These are phyloP conservation scores for Procambarus virginalis DNA, from an alignment of 1,140 invertebrate genomes.

Conservation along the genomic window DNA sequence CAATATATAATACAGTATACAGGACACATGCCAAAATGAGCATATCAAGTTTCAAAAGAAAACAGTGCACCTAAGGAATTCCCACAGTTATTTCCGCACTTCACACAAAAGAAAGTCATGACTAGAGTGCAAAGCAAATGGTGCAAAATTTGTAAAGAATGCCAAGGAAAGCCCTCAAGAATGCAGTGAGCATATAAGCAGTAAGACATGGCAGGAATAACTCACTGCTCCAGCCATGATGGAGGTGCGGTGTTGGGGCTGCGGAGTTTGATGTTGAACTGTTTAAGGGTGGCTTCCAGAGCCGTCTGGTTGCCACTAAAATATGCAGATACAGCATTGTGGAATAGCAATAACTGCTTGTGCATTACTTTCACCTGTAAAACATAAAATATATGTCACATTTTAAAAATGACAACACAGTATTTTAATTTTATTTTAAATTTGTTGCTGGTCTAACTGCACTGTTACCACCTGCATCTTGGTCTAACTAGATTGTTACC, in stretches of 20 bases:
- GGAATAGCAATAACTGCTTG: slow-evolving; percentile 94
- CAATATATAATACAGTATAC: no score
- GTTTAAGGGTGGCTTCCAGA: slow-evolving; percentile 94
- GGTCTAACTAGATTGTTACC: no score
- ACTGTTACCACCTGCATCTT: no score
- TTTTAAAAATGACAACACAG: no score
- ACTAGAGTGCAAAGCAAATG: slow-evolving; percentile 34
- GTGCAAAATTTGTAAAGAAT: slow-evolving; percentile 18
- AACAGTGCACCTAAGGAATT: background rate
- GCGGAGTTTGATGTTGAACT: slow-evolving; percentile 94
- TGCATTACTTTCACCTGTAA: slow-evolving; percentile 90
- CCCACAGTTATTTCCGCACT: background rate
- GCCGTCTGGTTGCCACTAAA: slow-evolving; percentile 96
- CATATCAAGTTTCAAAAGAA: background rate
- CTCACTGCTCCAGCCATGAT: slow-evolving; percentile 85
- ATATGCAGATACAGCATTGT: slow-evolving; percentile 96
- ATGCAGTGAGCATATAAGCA: slow-evolving; percentile 13
- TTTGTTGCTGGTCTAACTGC: no score
- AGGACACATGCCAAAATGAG: background rate
- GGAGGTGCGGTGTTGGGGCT: slow-evolving; percentile 82
- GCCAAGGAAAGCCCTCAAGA: slow-evolving; percentile 1
- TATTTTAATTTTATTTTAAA: no score
- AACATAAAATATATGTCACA: background rate
- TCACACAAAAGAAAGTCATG: background rate
- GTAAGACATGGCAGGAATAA: slow-evolving; percentile 18